A percentile compares a stretch with the other conserved stretches of the same genome.
These are phyloP conservation scores for Esox lucius DNA, from an alignment of 2,797 vertebrate genomes.

Conservation along the genomic window DNA sequence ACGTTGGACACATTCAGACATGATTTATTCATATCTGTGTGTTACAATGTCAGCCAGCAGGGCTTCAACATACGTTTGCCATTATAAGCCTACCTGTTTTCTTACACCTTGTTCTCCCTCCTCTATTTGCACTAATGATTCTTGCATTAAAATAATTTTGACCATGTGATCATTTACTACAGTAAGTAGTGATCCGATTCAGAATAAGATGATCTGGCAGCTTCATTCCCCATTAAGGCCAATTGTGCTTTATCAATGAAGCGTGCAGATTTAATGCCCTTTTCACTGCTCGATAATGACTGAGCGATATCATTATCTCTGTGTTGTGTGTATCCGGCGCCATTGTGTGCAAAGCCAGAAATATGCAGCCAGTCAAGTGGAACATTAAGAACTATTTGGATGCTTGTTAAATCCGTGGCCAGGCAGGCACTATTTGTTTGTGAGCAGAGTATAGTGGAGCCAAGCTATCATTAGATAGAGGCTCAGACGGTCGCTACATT, in stretches of 20 bases:
- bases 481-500: conserved; percentile 8
- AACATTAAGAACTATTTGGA: conserved; percentile 52
- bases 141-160: conserved; percentile 10
- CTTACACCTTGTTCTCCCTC: neutral
- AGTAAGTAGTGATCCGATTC: conserved; percentile 26
- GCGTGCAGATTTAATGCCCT: conserved; percentile 47
- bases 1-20: neutral
- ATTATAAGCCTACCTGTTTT: neutral
- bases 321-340: conserved; percentile 20
- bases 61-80: neutral
- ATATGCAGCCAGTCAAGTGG: conserved; percentile 42
- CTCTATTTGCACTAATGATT: neutral
- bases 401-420: conserved; percentile 60
- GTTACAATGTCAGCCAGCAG: neutral
- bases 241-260: conserved; percentile 46
- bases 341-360: conserved; percentile 21
- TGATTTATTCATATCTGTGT: neutral
- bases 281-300: conserved; percentile 48
- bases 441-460: conserved; percentile 36
- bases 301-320: conserved; percentile 29
- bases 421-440: conserved; percentile 54
- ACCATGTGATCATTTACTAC: conserved; percentile 4
- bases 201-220: conserved; percentile 29
- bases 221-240: conserved; percentile 44
- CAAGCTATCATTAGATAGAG: conserved; percentile 26